Evolutionary conservation across 2,797 vertebrate genomes (phyloP).

Genomic region (Rhadinocentrus ornatus): DNA sequence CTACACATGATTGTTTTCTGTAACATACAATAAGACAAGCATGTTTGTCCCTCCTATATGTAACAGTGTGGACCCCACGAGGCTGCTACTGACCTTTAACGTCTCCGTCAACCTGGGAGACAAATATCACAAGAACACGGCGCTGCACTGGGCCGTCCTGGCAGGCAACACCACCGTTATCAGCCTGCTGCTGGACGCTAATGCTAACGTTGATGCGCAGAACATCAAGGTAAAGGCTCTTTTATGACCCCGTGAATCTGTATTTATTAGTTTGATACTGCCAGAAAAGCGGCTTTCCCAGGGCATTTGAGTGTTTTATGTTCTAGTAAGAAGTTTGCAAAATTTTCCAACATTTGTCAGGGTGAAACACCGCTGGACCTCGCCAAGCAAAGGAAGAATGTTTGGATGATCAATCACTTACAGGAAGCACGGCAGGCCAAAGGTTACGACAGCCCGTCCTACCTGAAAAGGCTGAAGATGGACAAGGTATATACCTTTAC

Average conservation of each 20-base stretch:
- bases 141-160: slow-evolving; percentile 97
- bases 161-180: slow-evolving; percentile 99
- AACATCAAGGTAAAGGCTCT: slow-evolving; percentile 91
- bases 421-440: slow-evolving; percentile 98
- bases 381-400: slow-evolving; percentile 98
- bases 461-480: slow-evolving; percentile 95
- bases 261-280: background rate
- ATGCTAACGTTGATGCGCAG: slow-evolving; percentile 95
- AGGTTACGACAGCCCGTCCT: slow-evolving; percentile 97
- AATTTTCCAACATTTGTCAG: slow-evolving; percentile 66
- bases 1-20: background rate
- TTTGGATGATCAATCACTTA: slow-evolving; percentile 99
- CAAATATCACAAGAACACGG: slow-evolving; percentile 99
- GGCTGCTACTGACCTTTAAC: slow-evolving; percentile 97
- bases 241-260: background rate
- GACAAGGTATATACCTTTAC: slow-evolving; percentile 87
- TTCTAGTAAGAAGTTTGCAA: background rate
- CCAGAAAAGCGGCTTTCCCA: background rate
- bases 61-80: slow-evolving; percentile 94
- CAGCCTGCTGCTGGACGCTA: slow-evolving; percentile 95
- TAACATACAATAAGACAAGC: background rate
- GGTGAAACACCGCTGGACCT: slow-evolving; percentile 98
- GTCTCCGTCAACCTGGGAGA: slow-evolving; percentile 98
- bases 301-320: too few species aligned
- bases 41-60: background rate